Conservation (phyloP, 2,888 invertebrate genomes). For the Cryptus armator region DNA sequence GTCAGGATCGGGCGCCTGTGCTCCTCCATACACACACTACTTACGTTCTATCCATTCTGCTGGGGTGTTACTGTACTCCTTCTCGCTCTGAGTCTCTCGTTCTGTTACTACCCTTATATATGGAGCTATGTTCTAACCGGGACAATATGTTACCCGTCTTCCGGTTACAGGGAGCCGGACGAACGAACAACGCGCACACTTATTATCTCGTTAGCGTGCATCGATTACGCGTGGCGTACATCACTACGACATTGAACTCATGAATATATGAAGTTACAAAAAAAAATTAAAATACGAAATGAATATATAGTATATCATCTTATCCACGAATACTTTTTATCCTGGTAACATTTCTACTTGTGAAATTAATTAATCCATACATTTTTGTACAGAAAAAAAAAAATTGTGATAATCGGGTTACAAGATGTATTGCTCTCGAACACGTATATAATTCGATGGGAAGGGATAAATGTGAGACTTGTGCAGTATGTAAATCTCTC, state of each 20-base stretch:
- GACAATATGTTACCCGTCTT: conserved; percentile 81
- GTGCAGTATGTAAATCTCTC: conserved; percentile 74
- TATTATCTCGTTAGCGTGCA: conserved; percentile 70
- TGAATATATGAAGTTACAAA: conserved; percentile 26
- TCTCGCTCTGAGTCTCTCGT: conserved; percentile 8
- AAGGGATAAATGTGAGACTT: conserved; percentile 8
- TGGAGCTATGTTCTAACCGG: conserved; percentile 70
- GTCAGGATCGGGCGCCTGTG: conserved; percentile 19
- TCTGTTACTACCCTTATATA: conserved; percentile 51
- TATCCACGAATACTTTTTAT: too few species aligned
- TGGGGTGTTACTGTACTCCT: conserved; percentile 21
- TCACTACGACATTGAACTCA: conserved; percentile 11
- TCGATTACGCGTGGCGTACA: conserved; percentile 52
- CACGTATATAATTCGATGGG: conserved; percentile 11
- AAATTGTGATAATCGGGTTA: not conserved
- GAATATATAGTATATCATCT: not conserved
- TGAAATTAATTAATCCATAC: conserved; percentile 11
- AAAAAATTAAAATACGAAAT: not conserved
- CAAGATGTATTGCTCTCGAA: not conserved
- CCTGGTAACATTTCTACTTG: too few species aligned
- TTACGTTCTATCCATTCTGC: conserved; percentile 3
- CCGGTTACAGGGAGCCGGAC: conserved; percentile 72
- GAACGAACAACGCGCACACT: conserved; percentile 67
- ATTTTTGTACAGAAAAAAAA: not conserved
- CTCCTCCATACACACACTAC: conserved; percentile 17